These are phyloP conservation scores for Rhinolophus sinicus DNA, from an alignment of 2,113 vertebrate species.

Conservation along the genomic window DNA sequence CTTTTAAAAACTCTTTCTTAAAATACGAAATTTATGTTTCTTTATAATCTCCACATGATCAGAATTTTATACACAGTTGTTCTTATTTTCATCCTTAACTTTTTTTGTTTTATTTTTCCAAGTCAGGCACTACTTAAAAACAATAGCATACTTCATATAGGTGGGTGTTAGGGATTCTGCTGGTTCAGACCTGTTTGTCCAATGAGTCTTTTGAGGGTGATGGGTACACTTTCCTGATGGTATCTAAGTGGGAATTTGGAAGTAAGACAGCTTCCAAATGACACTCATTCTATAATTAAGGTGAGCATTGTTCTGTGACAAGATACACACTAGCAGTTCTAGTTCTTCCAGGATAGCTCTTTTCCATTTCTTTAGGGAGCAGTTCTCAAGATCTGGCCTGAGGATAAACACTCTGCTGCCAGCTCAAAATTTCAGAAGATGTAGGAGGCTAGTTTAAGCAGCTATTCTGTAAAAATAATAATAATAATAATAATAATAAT, in stretches of 20 bases:
- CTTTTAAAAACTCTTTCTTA: background rate
- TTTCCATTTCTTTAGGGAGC: background rate
- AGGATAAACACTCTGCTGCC: background rate
- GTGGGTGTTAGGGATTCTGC: background rate
- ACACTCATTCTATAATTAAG: background rate
- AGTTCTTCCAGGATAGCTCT: background rate
- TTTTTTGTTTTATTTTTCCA: constrained; percentile 39
- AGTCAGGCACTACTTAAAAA: background rate
- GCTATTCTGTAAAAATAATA: background rate
- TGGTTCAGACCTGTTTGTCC: background rate
- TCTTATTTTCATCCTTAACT: background rate
- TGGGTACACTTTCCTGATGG: background rate
- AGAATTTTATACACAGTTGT: background rate
- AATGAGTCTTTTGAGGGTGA: background rate
- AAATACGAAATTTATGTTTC: background rate
- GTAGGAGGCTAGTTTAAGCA: background rate
- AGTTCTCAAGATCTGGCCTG: background rate
- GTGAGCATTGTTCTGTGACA: background rate
- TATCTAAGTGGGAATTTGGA: background rate
- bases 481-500: background rate
- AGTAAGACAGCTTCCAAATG: background rate
- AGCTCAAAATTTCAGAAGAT: background rate
- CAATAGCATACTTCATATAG: background rate
- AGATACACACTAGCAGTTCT: background rate
- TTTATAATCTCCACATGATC: background rate